Evolutionary conservation across 35 echinoderm and acorn worm genomes (phyloP).

Genomic region (Ophioderma brevispina): DNA sequence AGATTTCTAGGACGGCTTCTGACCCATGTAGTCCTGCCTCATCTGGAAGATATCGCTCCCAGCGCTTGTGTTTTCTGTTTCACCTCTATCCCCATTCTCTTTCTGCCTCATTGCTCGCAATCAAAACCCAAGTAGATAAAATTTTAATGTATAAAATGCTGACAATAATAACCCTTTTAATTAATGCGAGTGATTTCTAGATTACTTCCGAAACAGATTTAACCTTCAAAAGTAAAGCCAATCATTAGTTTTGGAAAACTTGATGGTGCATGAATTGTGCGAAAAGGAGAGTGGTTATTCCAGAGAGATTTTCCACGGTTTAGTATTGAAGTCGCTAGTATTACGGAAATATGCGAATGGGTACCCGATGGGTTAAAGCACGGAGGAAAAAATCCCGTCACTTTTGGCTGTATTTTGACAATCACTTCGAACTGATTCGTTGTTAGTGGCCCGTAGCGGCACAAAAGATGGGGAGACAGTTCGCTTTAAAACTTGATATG

Average conservation of each 20-base stretch:
- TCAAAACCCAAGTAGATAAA: background rate
- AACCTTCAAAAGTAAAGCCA: too few relatives aligned
- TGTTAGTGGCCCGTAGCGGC: background rate
- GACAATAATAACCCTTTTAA: too few relatives aligned
- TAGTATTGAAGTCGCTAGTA: too few relatives aligned
- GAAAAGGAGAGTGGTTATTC: too few relatives aligned
- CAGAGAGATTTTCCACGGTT: too few relatives aligned
- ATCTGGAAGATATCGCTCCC: background rate
- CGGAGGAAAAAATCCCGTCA: background rate
- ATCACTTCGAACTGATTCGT: background rate
- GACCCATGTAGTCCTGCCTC: background rate
- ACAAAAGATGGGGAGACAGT: background rate
- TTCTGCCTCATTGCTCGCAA: background rate
- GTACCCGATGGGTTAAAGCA: background rate
- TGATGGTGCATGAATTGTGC: too few relatives aligned
- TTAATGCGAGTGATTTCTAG: too few relatives aligned
- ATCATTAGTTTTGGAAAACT: too few relatives aligned
- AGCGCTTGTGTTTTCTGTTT: conserved; percentile 3
- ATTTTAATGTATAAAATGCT: background rate
- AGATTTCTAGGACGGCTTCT: background rate
- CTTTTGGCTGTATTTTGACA: conserved; percentile 1
- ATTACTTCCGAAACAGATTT: too few relatives aligned
- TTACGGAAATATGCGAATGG: background rate
- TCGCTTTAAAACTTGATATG: background rate
- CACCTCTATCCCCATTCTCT: background rate